These are phyloP conservation scores for Speoplatyrhinus poulsoni DNA, from an alignment of 2,113 vertebrate species.

Conservation along the genomic window DNA sequence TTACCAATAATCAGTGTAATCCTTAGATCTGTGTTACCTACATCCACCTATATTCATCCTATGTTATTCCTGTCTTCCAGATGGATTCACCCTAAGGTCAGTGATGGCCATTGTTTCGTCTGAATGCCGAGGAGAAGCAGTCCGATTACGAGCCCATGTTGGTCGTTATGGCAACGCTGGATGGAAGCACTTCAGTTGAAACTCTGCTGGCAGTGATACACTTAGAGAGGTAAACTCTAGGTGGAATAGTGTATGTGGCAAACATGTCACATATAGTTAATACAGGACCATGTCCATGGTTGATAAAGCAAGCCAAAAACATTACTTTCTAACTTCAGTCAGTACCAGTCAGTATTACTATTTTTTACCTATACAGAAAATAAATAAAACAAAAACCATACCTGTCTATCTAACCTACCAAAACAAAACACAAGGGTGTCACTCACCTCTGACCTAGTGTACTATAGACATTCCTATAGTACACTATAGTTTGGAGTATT, in stretches of 20 bases:
- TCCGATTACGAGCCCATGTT: constrained; percentile 46
- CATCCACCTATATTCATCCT: neutral
- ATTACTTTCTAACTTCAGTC: too few relatives aligned
- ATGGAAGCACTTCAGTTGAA: constrained; percentile 80
- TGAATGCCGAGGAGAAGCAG: constrained; percentile 43
- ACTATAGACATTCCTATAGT: too few relatives aligned
- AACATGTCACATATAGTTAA: neutral
- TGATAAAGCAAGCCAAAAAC: too few relatives aligned
- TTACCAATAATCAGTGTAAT: too few relatives aligned
- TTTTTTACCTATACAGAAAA: too few relatives aligned
- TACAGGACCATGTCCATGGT: too few relatives aligned
- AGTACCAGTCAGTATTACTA: too few relatives aligned
- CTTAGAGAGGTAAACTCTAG: constrained; percentile 74
- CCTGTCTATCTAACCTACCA: too few relatives aligned
- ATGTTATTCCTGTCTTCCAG: constrained; percentile 45
- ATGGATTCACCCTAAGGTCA: constrained; percentile 65
- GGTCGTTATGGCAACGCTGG: constrained; percentile 74
- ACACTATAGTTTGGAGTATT: too few relatives aligned
- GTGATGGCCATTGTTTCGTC: constrained; percentile 43
- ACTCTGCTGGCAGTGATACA: constrained; percentile 87
- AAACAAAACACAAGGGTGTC: too few relatives aligned
- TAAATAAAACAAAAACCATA: too few relatives aligned
- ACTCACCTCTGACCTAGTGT: too few relatives aligned
- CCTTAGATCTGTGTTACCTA: neutral
- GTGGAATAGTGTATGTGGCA: neutral